phyloP scores from a whole-genome alignment of 64 coral and sea anemone genomes.

The Montipora sp. region DNA sequence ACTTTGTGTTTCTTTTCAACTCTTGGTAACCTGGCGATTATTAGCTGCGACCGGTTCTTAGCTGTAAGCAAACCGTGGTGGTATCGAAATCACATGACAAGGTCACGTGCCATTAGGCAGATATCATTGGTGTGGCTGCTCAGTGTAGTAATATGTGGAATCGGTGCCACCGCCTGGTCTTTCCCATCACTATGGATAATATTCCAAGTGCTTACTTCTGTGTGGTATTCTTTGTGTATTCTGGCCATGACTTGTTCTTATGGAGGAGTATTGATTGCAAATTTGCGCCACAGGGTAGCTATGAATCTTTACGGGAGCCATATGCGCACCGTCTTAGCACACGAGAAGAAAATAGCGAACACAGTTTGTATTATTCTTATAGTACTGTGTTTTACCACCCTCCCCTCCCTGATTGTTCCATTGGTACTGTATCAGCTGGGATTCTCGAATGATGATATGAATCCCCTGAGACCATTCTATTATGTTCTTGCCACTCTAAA shows the following conservation, averaged over 20 bases:
- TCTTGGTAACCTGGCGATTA: not conserved
- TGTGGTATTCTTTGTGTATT: not conserved
- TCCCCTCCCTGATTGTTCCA: not conserved
- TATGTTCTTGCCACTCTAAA: not conserved
- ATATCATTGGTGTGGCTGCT: not conserved
- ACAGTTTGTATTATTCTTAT: conserved; percentile 8
- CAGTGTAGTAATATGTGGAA: not conserved
- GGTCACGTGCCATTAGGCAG: not conserved
- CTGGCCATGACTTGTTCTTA: not conserved
- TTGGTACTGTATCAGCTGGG: not conserved
- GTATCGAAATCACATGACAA: conserved; percentile 1
- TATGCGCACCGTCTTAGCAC: not conserved
- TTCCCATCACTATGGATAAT: not conserved
- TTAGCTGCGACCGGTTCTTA: not conserved
- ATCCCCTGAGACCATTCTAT: not conserved
- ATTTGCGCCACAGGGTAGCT: not conserved
- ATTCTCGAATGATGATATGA: not conserved
- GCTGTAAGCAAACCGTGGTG: conserved; percentile 7
- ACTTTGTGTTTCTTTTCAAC: not conserved
- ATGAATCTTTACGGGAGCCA: not conserved
- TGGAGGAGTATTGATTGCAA: not conserved
- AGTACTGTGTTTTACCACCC: not conserved
- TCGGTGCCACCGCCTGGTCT: not conserved
- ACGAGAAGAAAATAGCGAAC: conserved; percentile 5
- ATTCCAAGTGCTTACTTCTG: too few relatives aligned